A percentile compares a stretch with the other conserved stretches of the same genome.
Conservation (phyloP, 2,888 invertebrate genomes). For the Drosophila leonis region DNA sequence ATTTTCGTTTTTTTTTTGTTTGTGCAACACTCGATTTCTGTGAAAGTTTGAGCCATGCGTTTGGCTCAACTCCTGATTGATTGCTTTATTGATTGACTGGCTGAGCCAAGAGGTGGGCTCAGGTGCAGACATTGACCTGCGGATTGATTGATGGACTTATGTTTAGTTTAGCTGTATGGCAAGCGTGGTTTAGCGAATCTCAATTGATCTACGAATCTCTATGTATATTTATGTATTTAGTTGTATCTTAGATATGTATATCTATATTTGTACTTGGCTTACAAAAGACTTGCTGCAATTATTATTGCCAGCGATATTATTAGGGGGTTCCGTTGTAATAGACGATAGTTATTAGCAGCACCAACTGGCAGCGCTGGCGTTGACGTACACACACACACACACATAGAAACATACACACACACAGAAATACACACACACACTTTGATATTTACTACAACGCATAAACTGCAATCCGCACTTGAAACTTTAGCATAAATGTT, state of each 20-base stretch:
- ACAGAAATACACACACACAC: neutral
- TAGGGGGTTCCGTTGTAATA: constrained; percentile 44
- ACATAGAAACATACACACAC: constrained; percentile 35
- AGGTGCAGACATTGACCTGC: neutral
- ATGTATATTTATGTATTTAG: constrained; percentile 56
- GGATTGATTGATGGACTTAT: constrained; percentile 38
- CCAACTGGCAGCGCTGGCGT: constrained; percentile 77
- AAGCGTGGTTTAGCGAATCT: constrained; percentile 72
- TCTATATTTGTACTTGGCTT: constrained; percentile 60
- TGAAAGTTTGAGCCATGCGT: constrained; percentile 44
- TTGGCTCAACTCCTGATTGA: constrained; percentile 7
- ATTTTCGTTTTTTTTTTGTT: neutral
- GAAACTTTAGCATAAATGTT: constrained; percentile 64
- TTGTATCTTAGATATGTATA: constrained; percentile 47
- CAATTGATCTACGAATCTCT: constrained; percentile 37
- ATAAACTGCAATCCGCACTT: constrained; percentile 65
- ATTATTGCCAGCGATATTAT: constrained; percentile 63
- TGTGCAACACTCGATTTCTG: constrained; percentile 55
- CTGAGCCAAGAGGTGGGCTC: constrained; percentile 9
- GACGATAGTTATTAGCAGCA: constrained; percentile 68
- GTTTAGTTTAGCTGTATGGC: constrained; percentile 66
- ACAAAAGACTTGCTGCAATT: constrained; percentile 74
- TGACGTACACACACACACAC: constrained; percentile 55
- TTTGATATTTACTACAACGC: constrained; percentile 61
- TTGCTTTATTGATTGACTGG: constrained; percentile 21